phyloP scores from a whole-genome alignment of 2,888 invertebrate species.

The Dicyrtoma fusca region DNA sequence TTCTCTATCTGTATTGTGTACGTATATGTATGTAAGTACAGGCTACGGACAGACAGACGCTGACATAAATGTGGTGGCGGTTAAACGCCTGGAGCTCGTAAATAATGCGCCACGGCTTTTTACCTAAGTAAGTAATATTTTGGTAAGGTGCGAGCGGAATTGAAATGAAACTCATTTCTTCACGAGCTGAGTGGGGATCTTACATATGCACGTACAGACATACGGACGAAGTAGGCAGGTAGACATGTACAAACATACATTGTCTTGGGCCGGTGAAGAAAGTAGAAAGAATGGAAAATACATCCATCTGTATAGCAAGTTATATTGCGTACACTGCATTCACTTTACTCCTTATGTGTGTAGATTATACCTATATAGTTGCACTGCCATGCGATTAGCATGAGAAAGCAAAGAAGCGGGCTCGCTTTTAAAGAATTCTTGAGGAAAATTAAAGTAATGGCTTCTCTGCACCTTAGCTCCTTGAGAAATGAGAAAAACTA shows the following conservation, averaged over 20 bases:
- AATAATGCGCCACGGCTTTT: slow-evolving; percentile 19
- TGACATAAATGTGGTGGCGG: no score
- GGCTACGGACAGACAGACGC: no score
- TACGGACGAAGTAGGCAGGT: no score
- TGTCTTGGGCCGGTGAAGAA: neutral
- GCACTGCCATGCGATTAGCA: neutral
- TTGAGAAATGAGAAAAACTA: no score
- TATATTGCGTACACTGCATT: neutral
- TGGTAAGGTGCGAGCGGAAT: slow-evolving; percentile 23
- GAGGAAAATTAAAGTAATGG: no score
- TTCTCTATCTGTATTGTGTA: no score
- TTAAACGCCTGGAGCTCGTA: slow-evolving; percentile 11
- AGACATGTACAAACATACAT: neutral
- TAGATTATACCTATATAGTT: neutral
- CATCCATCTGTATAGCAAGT: neutral
- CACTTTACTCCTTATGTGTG: no score
- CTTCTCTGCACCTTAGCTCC: no score
- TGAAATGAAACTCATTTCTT: slow-evolving; percentile 26
- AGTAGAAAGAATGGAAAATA: neutral
- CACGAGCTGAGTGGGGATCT: neutral
- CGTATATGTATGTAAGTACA: no score
- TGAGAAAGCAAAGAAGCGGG: neutral
- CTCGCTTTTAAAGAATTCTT: neutral
- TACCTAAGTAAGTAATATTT: slow-evolving; percentile 13
- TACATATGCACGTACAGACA: neutral